Percentiles rank a stretch among this genome's conserved stretches.
Conservation (phyloP, 2,888 invertebrate species). For the Folsomia candida region DNA sequence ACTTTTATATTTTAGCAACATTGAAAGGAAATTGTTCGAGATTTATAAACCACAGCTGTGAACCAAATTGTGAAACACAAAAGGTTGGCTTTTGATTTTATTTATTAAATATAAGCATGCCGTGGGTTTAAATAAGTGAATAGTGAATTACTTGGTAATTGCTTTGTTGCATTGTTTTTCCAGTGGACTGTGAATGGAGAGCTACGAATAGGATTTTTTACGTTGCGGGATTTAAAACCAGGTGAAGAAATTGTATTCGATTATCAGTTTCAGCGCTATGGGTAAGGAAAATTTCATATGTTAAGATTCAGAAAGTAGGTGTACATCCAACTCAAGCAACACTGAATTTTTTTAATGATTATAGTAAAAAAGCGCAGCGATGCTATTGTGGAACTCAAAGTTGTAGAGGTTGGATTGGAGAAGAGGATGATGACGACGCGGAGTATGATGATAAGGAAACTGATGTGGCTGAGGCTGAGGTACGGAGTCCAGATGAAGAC, state of each 20-base stretch:
- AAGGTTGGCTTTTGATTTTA: conserved; percentile 60
- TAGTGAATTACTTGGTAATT: too few relatives aligned
- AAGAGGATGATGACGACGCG: conserved; percentile 68
- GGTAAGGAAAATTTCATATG: conserved; percentile 61
- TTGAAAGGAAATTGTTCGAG: conserved; percentile 91
- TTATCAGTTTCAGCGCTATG: conserved; percentile 96
- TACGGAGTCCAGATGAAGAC: conserved; percentile 53
- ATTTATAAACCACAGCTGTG: conserved; percentile 98
- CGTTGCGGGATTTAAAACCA: conserved; percentile 72
- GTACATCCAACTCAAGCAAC: too few relatives aligned
- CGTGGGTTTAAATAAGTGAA: not conserved
- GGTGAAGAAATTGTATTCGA: conserved; percentile 98
- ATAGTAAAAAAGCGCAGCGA: conserved; percentile 88
- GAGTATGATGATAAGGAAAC: conserved; percentile 54
- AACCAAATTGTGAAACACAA: conserved; percentile 97
- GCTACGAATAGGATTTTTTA: conserved; percentile 94
- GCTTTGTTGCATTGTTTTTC: not conserved
- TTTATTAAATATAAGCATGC: too few relatives aligned
- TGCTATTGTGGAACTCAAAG: conserved; percentile 87
- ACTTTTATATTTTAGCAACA: too few relatives aligned
- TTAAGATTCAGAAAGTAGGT: too few relatives aligned
- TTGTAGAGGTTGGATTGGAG: conserved; percentile 95
- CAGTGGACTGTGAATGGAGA: conserved; percentile 91
- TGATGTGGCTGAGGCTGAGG: conserved; percentile 54
- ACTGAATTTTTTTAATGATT: too few relatives aligned